phyloP scores from a whole-genome alignment of 1,140 invertebrate species.

The Drosophila aff. region DNA sequence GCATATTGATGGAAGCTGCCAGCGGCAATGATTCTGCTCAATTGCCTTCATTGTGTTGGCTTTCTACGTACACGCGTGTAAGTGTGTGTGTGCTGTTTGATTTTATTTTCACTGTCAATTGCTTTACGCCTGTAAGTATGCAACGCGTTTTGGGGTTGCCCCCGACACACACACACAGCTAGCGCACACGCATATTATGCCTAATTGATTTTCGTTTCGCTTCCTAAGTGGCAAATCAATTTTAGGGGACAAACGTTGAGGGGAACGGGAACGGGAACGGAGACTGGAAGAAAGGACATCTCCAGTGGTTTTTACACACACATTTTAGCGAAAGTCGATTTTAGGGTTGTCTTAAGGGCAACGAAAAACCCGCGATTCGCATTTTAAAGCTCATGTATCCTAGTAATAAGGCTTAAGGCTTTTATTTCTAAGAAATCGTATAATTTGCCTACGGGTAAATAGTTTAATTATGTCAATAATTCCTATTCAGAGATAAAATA shows the following conservation, averaged over 20 bases:
- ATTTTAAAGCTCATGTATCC: neutral
- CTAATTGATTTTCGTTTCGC: conserved; percentile 71
- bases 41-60: conserved; percentile 76
- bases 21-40: conserved; percentile 79
- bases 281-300: neutral
- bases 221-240: conserved; percentile 52
- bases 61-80: conserved; percentile 5
- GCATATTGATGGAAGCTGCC: conserved; percentile 72
- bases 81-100: conserved; percentile 49
- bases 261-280: neutral
- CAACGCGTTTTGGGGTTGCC: conserved; percentile 43
- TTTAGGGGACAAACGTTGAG: conserved; percentile 1
- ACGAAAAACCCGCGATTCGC: neutral
- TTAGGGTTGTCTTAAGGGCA: neutral
- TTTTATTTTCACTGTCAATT: conserved; percentile 77
- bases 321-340: conserved; percentile 10
- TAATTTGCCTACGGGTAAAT: neutral
- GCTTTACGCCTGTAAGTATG: conserved; percentile 71
- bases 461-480: neutral
- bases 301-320: conserved; percentile 5
- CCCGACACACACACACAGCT: neutral
- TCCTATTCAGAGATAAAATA: neutral
- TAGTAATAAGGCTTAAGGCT: neutral
- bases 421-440: neutral
- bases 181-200: conserved; percentile 53